Evolutionary conservation across 2,797 vertebrate genomes (phyloP).

Genomic region (Chelonia mydas): DNA sequence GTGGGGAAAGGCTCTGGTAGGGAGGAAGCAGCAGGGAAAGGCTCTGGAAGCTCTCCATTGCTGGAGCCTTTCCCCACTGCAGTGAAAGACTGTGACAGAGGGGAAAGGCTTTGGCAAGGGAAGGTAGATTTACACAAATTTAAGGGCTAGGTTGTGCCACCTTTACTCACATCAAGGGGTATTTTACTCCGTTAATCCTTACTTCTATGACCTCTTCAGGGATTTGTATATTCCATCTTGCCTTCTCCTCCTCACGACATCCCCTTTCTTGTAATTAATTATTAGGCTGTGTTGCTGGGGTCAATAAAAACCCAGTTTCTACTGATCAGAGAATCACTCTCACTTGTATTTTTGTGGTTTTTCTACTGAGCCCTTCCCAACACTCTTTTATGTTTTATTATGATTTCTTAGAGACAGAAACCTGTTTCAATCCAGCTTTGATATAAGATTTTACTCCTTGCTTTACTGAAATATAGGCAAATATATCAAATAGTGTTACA

Average conservation of each 20-base stretch:
- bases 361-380: not conserved
- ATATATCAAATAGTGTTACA: not conserved
- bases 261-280: not conserved
- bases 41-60: not conserved
- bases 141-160: not conserved
- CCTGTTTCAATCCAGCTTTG: not conserved
- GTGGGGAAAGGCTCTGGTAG: not conserved
- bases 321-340: constrained; percentile 24
- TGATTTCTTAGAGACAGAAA: not conserved
- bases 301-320: not conserved
- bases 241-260: not conserved
- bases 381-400: not conserved
- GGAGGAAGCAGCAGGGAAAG: not conserved
- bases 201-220: not conserved
- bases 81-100: not conserved
- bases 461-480: constrained; percentile 14
- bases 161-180: not conserved
- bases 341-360: not conserved
- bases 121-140: not conserved
- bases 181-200: not conserved
- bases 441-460: constrained; percentile 18
- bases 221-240: not conserved
- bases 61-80: not conserved
- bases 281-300: not conserved
- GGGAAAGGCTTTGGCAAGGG: no score